These are phyloP conservation scores for Romanogobio albipinnatus DNA, from an alignment of 2,113 vertebrate genomes.

Conservation along the genomic window DNA sequence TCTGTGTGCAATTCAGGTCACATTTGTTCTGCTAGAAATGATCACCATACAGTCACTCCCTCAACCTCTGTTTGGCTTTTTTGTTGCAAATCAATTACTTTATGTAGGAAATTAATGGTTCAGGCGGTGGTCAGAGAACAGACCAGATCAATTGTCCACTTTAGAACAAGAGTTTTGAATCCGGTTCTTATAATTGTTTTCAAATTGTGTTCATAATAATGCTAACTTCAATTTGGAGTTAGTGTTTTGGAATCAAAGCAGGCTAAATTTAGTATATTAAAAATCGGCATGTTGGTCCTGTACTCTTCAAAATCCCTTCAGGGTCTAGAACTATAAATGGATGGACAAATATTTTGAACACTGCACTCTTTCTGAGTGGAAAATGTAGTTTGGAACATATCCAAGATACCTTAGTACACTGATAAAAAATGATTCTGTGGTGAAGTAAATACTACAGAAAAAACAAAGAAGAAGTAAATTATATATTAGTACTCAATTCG, in stretches of 20 bases:
- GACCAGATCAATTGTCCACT: not conserved
- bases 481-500: no score
- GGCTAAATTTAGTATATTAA: not conserved
- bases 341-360: no score
- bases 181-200: not conserved
- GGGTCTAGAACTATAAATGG: constrained; percentile 7
- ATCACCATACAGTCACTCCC: not conserved
- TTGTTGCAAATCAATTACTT: not conserved
- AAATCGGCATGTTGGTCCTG: constrained; percentile 38
- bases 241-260: not conserved
- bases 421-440: no score
- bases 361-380: not conserved
- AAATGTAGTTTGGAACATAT: not conserved
- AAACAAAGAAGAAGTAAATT: no score
- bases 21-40: constrained; percentile 36
- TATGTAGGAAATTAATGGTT: not conserved
- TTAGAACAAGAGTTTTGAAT: not conserved
- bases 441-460: no score
- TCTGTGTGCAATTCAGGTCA: constrained; percentile 21
- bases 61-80: not conserved
- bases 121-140: not conserved
- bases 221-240: not conserved
- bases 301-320: not conserved
- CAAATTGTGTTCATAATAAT: not conserved
- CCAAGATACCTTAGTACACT: not conserved